A percentile compares a stretch with the other conserved stretches of the same genome.
Evolutionary conservation across 1,140 invertebrate genomes (phyloP).

Genomic region (Phenacoccus solenopsis): DNA sequence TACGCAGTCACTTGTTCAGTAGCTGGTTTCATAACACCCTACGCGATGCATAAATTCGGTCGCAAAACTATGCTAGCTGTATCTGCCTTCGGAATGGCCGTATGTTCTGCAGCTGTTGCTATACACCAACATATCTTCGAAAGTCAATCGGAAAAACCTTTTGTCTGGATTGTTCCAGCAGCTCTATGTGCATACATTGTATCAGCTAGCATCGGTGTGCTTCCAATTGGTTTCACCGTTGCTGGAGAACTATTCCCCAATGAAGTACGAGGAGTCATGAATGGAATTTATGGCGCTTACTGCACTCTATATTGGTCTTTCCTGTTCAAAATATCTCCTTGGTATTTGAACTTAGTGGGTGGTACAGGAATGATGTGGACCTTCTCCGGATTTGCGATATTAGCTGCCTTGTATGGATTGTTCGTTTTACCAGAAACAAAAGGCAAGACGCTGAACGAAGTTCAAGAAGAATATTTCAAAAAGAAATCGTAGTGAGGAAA

Average conservation of each 20-base stretch:
- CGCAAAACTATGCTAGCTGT: background rate
- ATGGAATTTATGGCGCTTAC: conserved; percentile 34
- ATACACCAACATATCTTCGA: background rate
- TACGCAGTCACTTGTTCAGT: background rate
- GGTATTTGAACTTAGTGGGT: background rate
- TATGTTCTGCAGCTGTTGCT: background rate
- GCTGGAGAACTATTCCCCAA: conserved; percentile 34
- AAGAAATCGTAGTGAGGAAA: background rate
- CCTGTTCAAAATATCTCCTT: background rate
- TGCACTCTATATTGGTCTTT: background rate
- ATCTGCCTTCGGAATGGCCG: conserved; percentile 16
- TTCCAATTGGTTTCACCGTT: conserved; percentile 34
- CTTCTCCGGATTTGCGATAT: conserved; percentile 19
- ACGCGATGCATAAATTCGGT: background rate
- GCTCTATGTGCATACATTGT: conserved; percentile 30
- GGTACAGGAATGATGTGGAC: background rate
- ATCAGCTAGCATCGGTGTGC: conserved; percentile 32
- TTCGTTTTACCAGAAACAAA: conserved; percentile 66
- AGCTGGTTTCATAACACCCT: background rate
- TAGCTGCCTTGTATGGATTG: conserved; percentile 41
- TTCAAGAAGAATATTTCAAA: conserved; percentile 39
- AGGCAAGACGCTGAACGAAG: conserved; percentile 57
- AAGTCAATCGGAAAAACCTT: background rate
- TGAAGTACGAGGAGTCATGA: conserved; percentile 39
- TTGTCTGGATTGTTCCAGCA: background rate